These are phyloP conservation scores for Actenoides hombroni DNA, from an alignment of 2,113 vertebrate genomes.

Conservation along the genomic window DNA sequence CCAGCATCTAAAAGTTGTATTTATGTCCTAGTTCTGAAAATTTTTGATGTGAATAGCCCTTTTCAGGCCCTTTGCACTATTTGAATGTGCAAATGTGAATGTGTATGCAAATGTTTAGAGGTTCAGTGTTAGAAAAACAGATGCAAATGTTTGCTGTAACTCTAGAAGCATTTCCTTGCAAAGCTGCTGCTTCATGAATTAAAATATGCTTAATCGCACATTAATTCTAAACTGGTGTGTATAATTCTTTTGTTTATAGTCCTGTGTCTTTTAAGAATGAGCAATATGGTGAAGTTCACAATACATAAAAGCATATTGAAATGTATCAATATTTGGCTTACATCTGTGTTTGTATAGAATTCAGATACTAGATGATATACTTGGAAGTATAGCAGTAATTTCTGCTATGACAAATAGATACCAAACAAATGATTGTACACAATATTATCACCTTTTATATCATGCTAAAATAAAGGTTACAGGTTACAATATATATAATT, in stretches of 20 bases:
- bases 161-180: not conserved
- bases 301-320: not conserved
- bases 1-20: not conserved
- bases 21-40: not conserved
- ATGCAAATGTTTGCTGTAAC: not conserved
- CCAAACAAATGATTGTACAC: not conserved
- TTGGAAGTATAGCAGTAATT: not conserved
- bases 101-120: not conserved
- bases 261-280: not conserved
- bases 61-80: not conserved
- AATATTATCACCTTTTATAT: not conserved
- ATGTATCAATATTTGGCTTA: not conserved
- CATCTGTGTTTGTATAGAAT: not conserved
- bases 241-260: not conserved
- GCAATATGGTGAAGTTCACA: not conserved
- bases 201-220: not conserved
- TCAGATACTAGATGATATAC: not conserved
- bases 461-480: not conserved
- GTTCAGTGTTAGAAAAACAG: not conserved
- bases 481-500: not conserved
- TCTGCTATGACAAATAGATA: not conserved
- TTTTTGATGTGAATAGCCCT: not conserved
- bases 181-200: constrained; percentile 16
- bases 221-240: not conserved
- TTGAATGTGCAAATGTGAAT: not conserved